Percentiles rank a stretch among this genome's conserved stretches.
phyloP scores from a whole-genome alignment of 2,888 invertebrate species.

The Gibbula magus region DNA sequence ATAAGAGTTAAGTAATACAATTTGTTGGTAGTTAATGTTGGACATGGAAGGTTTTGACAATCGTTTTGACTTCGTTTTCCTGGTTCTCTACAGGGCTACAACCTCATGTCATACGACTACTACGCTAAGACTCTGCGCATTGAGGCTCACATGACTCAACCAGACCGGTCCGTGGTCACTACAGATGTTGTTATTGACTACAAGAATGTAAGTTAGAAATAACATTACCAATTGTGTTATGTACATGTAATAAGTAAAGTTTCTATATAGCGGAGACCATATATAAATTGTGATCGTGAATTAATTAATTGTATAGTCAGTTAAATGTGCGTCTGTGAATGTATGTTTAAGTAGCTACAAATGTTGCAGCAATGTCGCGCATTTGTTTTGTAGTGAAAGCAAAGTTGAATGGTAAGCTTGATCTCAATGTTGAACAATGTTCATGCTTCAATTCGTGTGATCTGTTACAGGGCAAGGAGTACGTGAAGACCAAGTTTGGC shows the following conservation, averaged over 20 bases:
- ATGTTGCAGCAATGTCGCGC: no score
- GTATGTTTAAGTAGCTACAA: no score
- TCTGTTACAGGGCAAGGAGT: constrained; percentile 17
- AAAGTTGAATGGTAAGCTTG: no score
- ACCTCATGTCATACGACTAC: constrained; percentile 15
- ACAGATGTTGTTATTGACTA: constrained; percentile 23
- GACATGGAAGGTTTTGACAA: no score
- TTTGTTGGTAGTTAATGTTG: no score
- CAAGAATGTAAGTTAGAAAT: neutral
- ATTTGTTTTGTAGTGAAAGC: no score
- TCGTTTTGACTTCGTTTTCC: no score
- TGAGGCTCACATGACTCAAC: constrained; percentile 3
- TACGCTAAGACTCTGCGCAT: constrained; percentile 8
- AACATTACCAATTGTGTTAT: neutral
- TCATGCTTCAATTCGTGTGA: neutral
- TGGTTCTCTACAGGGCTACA: neutral
- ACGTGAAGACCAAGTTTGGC: neutral
- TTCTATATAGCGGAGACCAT: no score
- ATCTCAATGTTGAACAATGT: no score
- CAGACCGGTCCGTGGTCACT: neutral
- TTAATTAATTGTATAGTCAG: no score
- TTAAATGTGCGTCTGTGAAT: no score
- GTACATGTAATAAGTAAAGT: neutral
- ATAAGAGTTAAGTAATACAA: neutral
- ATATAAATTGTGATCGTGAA: no score